Percentiles rank a stretch among this genome's conserved stretches.
These are phyloP conservation scores for Elephantulus edwardii DNA, from an alignment of 2,113 vertebrate genomes.

Conservation along the genomic window DNA sequence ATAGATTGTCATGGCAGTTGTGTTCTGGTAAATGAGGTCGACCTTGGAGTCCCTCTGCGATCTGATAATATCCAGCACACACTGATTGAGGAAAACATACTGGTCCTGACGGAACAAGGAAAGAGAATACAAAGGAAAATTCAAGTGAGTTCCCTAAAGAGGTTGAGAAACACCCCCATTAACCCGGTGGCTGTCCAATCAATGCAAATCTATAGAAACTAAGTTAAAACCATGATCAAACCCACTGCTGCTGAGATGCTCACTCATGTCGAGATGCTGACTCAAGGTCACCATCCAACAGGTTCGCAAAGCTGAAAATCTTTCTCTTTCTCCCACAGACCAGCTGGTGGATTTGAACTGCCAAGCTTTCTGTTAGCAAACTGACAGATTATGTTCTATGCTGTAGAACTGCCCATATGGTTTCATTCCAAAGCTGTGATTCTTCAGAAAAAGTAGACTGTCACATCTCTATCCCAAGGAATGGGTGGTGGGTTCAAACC, in stretches of 20 bases:
- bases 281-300: too few species aligned
- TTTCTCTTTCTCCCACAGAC: too few species aligned
- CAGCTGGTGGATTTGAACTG: too few species aligned
- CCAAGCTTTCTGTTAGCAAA: too few species aligned
- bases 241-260: too few species aligned
- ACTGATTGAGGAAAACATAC: constrained; percentile 96
- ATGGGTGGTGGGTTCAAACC: background rate
- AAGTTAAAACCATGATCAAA: too few species aligned
- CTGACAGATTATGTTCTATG: too few species aligned
- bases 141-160: background rate
- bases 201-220: background rate
- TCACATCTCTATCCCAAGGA: background rate
- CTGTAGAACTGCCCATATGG: background rate
- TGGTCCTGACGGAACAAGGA: constrained; percentile 88
- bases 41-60: constrained; percentile 91
- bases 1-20: constrained; percentile 90
- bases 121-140: constrained; percentile 36
- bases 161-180: background rate
- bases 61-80: constrained; percentile 93
- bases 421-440: background rate
- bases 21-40: constrained; percentile 96
- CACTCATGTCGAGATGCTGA: too few species aligned
- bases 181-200: background rate
- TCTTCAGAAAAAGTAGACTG: background rate
- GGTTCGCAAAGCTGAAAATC: too few species aligned